Evolutionary conservation across 2,113 vertebrate species (phyloP), one percentile per base, ranked within the genome.

Genomic region (Syngnathus floridae): DNA sequence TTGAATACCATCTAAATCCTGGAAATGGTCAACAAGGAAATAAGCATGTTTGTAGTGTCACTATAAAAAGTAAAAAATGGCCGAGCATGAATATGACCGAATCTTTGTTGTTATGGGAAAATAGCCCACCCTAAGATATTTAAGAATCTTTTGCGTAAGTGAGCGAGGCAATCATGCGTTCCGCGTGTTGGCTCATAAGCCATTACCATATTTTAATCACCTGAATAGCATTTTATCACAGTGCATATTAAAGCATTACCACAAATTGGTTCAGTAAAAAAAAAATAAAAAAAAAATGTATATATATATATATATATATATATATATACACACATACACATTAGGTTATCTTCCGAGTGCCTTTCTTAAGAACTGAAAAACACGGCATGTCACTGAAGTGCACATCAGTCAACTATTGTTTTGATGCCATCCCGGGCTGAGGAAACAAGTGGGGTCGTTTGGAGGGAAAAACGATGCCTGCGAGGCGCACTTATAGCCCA

Each of bases 401-500:
- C 71, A 77, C 71, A 76, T 75, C 81, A 65, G 69, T 73, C 71
- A 70, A 75, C 63, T 56, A 75, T 74, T 69, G 75, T 80, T 82
- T 68, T 77, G 73, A 79, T 74, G 70, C 59, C 65, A 72, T 12
- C 58, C 61, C 37, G 21, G 45, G 66, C 37, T 37, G 64, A 65
- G 70, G 65, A 61, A 69, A 80, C 68, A 80, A 76, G 67, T 51
- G 72, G 71, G 66, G 66, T 36, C 21, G 65, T 55, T 79, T n/a
- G 67, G 69, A 54, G 10, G 22, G 8, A 16, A 19, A 68, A 76
- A 76, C 62, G 64, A 84, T 72, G 82, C 84, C 84, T 82, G 70
- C 8, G 72, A 81, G 85, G 78, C 74, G 67, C 73, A 76, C 73
- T 84, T 81, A 85, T 76, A 70, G 78, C 81, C 75, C 77, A 35